Conservation (phyloP, 2,888 invertebrate species). For the Sericinus montela region DNA sequence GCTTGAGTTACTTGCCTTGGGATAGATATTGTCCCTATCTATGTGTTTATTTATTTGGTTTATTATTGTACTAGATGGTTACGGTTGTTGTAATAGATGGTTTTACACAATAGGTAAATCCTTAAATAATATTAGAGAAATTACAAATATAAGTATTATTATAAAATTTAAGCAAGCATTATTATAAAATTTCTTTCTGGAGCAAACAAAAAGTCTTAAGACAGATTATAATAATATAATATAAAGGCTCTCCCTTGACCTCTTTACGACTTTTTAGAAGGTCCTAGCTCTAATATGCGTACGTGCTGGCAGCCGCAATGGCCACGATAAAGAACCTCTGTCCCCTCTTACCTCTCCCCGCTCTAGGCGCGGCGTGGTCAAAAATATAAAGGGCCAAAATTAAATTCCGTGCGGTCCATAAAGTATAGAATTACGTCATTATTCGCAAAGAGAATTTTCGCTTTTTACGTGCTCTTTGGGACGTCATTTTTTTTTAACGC, state of each 20-base stretch:
- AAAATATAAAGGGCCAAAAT: slow-evolving; percentile 69
- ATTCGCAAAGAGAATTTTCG: slow-evolving; percentile 42
- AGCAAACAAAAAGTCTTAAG: slow-evolving; percentile 21
- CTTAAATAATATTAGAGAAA: too few species aligned
- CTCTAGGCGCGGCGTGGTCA: slow-evolving; percentile 47
- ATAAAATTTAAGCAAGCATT: too few species aligned
- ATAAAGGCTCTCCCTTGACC: slow-evolving; percentile 51
- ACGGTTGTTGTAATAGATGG: too few species aligned
- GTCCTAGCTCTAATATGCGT: slow-evolving; percentile 59
- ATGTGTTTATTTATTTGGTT: too few species aligned
- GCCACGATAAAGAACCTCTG: slow-evolving; percentile 48
- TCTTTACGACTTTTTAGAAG: slow-evolving; percentile 59
- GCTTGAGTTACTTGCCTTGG: too few species aligned
- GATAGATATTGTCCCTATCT: too few species aligned
- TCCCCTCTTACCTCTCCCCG: slow-evolving; percentile 17
- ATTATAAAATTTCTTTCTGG: slow-evolving; percentile 5
- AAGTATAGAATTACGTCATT: slow-evolving; percentile 75
- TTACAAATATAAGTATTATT: too few species aligned
- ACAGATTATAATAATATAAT: too few species aligned
- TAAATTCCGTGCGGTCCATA: slow-evolving; percentile 66
- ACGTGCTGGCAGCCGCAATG: slow-evolving; percentile 54
- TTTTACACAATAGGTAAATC: too few species aligned
- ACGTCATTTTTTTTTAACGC: slow-evolving; percentile 13
- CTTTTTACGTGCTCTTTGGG: slow-evolving; percentile 24
- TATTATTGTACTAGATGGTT: too few species aligned